Conservation (phyloP, 2,888 invertebrate species). For the Harmothoe impar region DNA sequence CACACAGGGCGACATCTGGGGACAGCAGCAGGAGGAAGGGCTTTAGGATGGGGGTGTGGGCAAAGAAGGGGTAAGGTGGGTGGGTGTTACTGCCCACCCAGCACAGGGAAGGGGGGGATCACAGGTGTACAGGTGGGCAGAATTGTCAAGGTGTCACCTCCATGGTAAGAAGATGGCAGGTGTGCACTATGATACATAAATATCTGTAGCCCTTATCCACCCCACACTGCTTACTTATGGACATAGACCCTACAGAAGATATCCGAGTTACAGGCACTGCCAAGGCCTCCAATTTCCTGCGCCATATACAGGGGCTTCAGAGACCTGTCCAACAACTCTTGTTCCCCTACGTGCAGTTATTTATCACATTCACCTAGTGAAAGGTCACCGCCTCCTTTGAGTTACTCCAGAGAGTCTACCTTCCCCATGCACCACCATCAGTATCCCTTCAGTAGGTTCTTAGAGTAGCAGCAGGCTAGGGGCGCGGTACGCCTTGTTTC, state of each 20-base stretch:
- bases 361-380: conserved; percentile 14
- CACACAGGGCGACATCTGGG: conserved; percentile 32
- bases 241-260: background rate
- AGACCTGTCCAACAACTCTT: background rate
- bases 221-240: background rate
- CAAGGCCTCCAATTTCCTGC: background rate
- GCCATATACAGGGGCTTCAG: background rate
- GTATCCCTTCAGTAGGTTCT: background rate
- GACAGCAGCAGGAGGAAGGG: background rate
- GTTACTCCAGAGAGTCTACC: background rate
- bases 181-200: conserved; percentile 3
- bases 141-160: background rate
- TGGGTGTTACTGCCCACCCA: background rate
- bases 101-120: background rate
- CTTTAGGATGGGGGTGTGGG: conserved; percentile 4
- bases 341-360: background rate
- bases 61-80: background rate
- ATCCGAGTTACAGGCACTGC: no score
- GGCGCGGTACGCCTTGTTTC: background rate
- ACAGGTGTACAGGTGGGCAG: background rate
- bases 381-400: conserved; percentile 43
- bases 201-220: background rate
- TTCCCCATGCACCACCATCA: background rate
- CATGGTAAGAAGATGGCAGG: background rate
- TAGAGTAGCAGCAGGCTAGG: background rate